A percentile compares a stretch with the other conserved stretches of the same genome.
Evolutionary conservation across 2,113 vertebrate species (phyloP).

Genomic region (Willisornis vidua): DNA sequence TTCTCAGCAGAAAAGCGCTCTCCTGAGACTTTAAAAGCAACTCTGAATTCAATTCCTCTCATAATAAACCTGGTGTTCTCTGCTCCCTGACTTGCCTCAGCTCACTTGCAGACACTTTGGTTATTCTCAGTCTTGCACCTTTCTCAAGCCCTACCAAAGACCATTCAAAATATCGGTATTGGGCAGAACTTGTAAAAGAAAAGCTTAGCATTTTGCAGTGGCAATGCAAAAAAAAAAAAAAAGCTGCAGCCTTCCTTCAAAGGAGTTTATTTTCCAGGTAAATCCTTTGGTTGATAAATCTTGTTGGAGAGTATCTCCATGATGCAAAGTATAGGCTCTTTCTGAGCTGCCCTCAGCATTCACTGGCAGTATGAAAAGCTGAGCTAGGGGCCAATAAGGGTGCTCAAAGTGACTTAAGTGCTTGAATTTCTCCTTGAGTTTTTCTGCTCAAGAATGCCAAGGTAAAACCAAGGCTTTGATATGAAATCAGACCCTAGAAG

Average conservation of each 20-base stretch:
- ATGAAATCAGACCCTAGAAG: neutral
- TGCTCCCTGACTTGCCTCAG: neutral
- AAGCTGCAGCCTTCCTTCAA: neutral
- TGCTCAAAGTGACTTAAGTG: neutral
- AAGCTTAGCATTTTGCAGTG: neutral
- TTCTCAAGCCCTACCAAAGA: neutral
- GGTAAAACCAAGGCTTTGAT: neutral
- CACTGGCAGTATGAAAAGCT: neutral
- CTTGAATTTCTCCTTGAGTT: neutral
- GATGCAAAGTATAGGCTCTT: neutral
- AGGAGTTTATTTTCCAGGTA: neutral
- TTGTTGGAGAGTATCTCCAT: neutral
- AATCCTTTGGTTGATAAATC: neutral
- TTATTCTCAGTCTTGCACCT: neutral
- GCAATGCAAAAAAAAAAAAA: neutral
- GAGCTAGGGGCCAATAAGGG: neutral
- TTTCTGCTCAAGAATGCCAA: neutral
- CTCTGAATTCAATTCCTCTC: constrained; percentile 6
- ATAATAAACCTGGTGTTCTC: neutral
- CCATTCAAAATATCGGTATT: neutral
- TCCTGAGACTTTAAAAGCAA: neutral
- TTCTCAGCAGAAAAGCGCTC: neutral
- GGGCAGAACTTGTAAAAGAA: neutral
- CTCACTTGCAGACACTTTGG: neutral
- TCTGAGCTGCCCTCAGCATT: neutral